Evolutionary conservation across 2,888 invertebrate genomes (phyloP).

Genomic region (Drosophila eohydei): DNA sequence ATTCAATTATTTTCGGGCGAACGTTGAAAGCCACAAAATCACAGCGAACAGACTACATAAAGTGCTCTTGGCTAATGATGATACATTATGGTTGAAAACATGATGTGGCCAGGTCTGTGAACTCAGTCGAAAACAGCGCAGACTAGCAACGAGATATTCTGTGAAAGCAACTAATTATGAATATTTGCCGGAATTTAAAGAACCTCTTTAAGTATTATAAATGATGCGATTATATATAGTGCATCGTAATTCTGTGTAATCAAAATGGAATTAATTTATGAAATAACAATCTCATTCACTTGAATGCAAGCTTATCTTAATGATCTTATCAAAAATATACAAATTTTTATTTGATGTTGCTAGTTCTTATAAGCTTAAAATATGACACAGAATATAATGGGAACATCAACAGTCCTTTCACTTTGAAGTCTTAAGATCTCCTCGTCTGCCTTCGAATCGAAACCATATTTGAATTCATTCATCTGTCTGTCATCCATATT

Average conservation of each 20-base stretch:
- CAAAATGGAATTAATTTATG: too few relatives aligned
- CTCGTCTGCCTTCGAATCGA: neutral
- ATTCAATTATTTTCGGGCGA: conserved; percentile 76
- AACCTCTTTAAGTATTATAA: too few relatives aligned
- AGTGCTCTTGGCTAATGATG: conserved; percentile 66
- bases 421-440: neutral
- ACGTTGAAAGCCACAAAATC: conserved; percentile 71
- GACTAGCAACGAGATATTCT: too few relatives aligned
- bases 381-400: neutral
- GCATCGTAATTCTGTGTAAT: too few relatives aligned
- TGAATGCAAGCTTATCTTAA: too few relatives aligned
- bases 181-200: too few relatives aligned
- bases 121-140: neutral
- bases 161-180: too few relatives aligned
- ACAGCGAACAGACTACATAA: conserved; percentile 26
- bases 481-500: conserved; percentile 4
- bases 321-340: too few relatives aligned
- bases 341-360: too few relatives aligned
- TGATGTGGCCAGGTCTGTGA: conserved; percentile 1
- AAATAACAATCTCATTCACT: too few relatives aligned
- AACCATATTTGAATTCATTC: conserved; percentile 6
- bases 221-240: too few relatives aligned
- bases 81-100: conserved; percentile 62
- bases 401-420: neutral
- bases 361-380: neutral